Conservation (phyloP, 2,888 invertebrate species). For the Teleiodes luculella region DNA sequence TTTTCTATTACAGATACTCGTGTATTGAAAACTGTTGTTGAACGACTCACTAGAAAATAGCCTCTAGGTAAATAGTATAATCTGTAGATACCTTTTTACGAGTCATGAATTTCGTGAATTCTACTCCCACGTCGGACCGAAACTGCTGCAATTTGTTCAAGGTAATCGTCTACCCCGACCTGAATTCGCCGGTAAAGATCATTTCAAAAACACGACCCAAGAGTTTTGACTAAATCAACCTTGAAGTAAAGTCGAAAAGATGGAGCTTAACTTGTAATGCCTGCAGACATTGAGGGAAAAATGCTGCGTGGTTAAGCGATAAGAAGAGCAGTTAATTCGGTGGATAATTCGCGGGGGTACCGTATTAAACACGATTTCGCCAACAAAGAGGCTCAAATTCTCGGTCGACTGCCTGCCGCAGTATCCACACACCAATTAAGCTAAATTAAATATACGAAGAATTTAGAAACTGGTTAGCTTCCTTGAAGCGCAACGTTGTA, state of each 20-base stretch:
- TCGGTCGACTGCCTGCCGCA: slow-evolving; percentile 68
- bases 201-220: slow-evolving; percentile 17
- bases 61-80: slow-evolving; percentile 5
- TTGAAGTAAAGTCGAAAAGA: slow-evolving; percentile 18
- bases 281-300: slow-evolving; percentile 24
- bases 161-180: slow-evolving; percentile 16
- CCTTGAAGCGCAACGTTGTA: slow-evolving; percentile 76
- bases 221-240: slow-evolving; percentile 21
- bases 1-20: slow-evolving; percentile 12
- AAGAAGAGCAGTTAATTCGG: slow-evolving; percentile 36
- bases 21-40: background rate
- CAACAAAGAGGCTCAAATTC: slow-evolving; percentile 69
- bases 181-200: slow-evolving; percentile 15
- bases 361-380: slow-evolving; percentile 64
- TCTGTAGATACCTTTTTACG: slow-evolving; percentile 24
- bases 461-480: slow-evolving; percentile 78
- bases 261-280: slow-evolving; percentile 18
- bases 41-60: background rate
- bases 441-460: slow-evolving; percentile 76
- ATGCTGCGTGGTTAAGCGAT: slow-evolving; percentile 34
- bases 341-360: slow-evolving; percentile 54
- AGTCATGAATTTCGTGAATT: slow-evolving; percentile 24
- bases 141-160: slow-evolving; percentile 28
- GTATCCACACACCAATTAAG: slow-evolving; percentile 75
- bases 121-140: slow-evolving; percentile 21